Evolutionary conservation across 2,888 invertebrate genomes (phyloP), one percentile per base, ranked within the genome.

Genomic region (Gymnocheta viridis): DNA sequence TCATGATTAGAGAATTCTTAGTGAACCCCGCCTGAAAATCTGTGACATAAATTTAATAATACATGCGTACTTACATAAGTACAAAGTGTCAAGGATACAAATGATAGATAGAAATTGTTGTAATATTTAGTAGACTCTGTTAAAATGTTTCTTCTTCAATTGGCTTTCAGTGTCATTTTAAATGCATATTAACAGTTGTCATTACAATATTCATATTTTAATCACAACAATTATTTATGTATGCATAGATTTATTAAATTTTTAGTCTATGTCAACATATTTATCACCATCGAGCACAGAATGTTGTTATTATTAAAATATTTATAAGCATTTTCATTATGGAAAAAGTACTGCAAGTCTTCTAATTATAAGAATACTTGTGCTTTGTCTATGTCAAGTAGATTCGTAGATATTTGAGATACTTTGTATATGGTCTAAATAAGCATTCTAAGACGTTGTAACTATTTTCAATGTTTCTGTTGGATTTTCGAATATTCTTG

Each of bases 151-250:
- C 27, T 51, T 38, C 44, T 56, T n/a, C n/a, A n/a, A 47, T 72
- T 76, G 49, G 67, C 22, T 80, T 49, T 74, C 27, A 58, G 58
- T 64, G 56, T 56, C 32, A 32, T 60, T 69, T 44, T 35, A 10
- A 17, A 22, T 60, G 35, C 19, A 74, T 78, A 74, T 82, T 73
- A 73, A 82, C 73, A 85, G 58, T 78, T 85, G 85, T 82, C 85
- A 85, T 82, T 78, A 58, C 70, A 78, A 64, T 49, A 19, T 69
- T 77, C 70, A 76, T 79, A 51, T 85, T 86, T 89, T 87, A 88
- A 88, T 88, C 89, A 86, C 73, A 84, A 87, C 87, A 90, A 87
- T 89, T 89, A 89, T 89, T 89, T 87, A 87, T 87, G 35, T 27
- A 62, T 88, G n/a, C 27, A 73, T 29, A 47, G 0, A 74, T 56